phyloP scores from a whole-genome alignment of 2,888 invertebrate species.

The Sericinus montela region DNA sequence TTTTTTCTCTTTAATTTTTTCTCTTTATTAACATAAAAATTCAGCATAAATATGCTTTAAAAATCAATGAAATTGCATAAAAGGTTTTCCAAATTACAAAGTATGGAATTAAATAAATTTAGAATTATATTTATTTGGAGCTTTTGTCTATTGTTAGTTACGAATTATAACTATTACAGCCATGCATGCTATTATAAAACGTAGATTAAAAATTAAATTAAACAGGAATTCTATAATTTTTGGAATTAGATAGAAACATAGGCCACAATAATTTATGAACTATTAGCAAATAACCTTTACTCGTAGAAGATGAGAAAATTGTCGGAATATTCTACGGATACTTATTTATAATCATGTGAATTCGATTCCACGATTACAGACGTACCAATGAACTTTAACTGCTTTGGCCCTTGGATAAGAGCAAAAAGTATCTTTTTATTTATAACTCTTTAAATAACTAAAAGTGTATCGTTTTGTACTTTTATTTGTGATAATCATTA shows the following conservation, averaged over 20 bases:
- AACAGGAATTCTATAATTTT: background rate
- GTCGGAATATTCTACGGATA: constrained; percentile 14
- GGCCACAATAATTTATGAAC: constrained; percentile 21
- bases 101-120: background rate
- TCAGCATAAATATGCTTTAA: no score
- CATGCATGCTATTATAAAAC: background rate
- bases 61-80: no score
- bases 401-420: no score
- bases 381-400: background rate
- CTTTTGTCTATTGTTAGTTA: background rate
- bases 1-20: no score
- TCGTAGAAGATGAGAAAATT: constrained; percentile 6
- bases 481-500: no score
- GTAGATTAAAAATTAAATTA: background rate
- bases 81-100: background rate
- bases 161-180: background rate
- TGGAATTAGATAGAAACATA: background rate
- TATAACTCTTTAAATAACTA: no score
- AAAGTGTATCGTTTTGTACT: no score
- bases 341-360: constrained; percentile 7
- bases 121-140: no score
- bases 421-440: no score
- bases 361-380: constrained; percentile 4
- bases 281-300: constrained; percentile 28
- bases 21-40: no score